Evolutionary conservation across 2,888 invertebrate genomes (phyloP).

Genomic region (Drosophila flavopinicola): DNA sequence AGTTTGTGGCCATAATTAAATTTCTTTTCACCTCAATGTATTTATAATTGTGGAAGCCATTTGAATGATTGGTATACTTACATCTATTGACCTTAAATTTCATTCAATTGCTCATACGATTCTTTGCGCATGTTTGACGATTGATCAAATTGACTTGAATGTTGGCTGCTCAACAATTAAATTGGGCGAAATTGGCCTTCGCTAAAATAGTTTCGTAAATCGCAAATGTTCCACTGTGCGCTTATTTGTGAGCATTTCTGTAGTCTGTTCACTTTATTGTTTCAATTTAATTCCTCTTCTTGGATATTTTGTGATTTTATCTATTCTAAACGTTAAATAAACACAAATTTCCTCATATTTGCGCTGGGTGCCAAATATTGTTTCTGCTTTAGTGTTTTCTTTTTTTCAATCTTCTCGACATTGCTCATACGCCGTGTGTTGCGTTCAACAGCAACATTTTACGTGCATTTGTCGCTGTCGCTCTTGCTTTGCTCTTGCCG

Average conservation of each 20-base stretch:
- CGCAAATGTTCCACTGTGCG: slow-evolving; percentile 1
- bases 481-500: slow-evolving; percentile 37
- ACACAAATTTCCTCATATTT: slow-evolving; percentile 47
- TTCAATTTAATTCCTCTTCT: not conserved
- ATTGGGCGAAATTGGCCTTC: slow-evolving; percentile 6
- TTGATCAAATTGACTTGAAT: slow-evolving; percentile 28
- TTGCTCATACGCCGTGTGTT: slow-evolving; percentile 51
- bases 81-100: slow-evolving; percentile 56
- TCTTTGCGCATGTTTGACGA: slow-evolving; percentile 22
- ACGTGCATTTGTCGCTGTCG: slow-evolving; percentile 51
- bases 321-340: slow-evolving; percentile 15
- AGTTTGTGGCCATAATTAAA: slow-evolving; percentile 14
- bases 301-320: slow-evolving; percentile 4
- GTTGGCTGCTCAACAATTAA: slow-evolving; percentile 5
- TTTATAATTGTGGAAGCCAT: slow-evolving; percentile 31
- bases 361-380: slow-evolving; percentile 24
- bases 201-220: slow-evolving; percentile 3
- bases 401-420: slow-evolving; percentile 12
- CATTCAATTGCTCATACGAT: slow-evolving; percentile 12
- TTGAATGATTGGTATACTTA: slow-evolving; percentile 22
- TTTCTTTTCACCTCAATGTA: slow-evolving; percentile 25
- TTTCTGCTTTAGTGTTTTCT: not conserved
- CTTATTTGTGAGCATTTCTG: slow-evolving; percentile 4
- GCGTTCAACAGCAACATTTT: slow-evolving; percentile 21
- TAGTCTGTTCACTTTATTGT: slow-evolving; percentile 11